Evolutionary conservation across 2,113 vertebrate species (phyloP).

Genomic region (Nesogale talazaci): DNA sequence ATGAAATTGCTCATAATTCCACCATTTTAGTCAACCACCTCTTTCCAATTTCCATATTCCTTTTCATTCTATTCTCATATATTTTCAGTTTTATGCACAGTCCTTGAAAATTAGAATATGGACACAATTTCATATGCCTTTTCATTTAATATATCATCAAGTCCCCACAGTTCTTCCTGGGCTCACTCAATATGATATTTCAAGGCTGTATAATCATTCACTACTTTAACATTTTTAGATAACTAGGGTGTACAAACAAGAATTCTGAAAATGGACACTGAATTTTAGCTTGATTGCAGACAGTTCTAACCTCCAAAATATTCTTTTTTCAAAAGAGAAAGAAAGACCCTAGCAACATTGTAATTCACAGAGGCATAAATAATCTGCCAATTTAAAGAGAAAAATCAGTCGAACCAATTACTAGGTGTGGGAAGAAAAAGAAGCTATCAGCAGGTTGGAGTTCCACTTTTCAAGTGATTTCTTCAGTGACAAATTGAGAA

Average conservation of each 20-base stretch:
- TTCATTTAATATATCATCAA: neutral
- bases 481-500: slow-evolving; percentile 58
- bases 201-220: neutral
- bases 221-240: neutral
- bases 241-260: neutral
- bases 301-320: slow-evolving; percentile 23
- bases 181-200: neutral
- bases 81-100: neutral
- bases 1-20: neutral
- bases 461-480: slow-evolving; percentile 60
- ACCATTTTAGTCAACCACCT: neutral
- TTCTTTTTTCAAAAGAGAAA: neutral
- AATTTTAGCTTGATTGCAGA: slow-evolving; percentile 50
- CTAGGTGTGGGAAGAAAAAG: slow-evolving; percentile 60
- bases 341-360: neutral
- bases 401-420: slow-evolving; percentile 61
- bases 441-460: slow-evolving; percentile 56
- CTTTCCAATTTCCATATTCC: slow-evolving; percentile 5
- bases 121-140: slow-evolving; percentile 3
- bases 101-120: neutral
- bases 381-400: slow-evolving; percentile 59
- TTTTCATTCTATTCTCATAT: neutral
- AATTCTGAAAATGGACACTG: neutral
- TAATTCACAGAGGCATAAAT: slow-evolving; percentile 52
- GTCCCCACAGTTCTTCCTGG: neutral